Base-by-base conservation (phyloP, 1,140 invertebrate species). In the fruit fly (Drosophila melanogaster) region DNA sequence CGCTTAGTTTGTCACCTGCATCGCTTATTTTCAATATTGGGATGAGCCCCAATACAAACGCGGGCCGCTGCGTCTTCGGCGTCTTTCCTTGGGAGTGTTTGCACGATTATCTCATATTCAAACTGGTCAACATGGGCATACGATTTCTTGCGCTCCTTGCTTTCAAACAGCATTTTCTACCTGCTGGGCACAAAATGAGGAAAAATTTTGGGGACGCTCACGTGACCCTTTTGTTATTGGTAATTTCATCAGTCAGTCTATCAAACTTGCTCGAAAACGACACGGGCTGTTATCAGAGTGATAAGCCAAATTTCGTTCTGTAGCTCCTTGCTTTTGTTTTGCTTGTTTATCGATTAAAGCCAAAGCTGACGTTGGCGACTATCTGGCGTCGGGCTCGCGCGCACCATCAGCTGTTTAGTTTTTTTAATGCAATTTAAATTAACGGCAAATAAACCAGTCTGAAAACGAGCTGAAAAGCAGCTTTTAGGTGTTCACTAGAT, bases 341-440 rank as follows among this genome's bases (percentile, higher is more conserved):
- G 30, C 17, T 77, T 74, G 59, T 76, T 78, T 86, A 81, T 83
- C 79, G 83, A 87, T 86, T 72, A 66, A 79, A 83, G 69, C 62
- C 71, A 77, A 78, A 77, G 49, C 61, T 62, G 64, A 77, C 62
- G 72, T 80, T 74, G 72, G 24, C n/a, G 24, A 19, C 35, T 8
- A 17, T 37, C 11, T 15, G n/a, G 17, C 37, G 3, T 35, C n/a
- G 26, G 8, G 15, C 12, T 37, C 14, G 3, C 41, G 35, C 59
- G 43, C 40, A 54, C 59, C 71, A 87, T 87, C 83, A 87, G 84
- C 83, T 87, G 83, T 80, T 83, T 46, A n/a, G 74, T 10, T 15
- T 50, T 33, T 26, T 30, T 44, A 47, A 47, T 69, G 50, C 50
- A 47, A 24, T 58, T 77, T 46, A 35, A 50, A 55, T 65, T 26